Conservation (phyloP, 2,113 vertebrate species). For the Gobio gobio region DNA sequence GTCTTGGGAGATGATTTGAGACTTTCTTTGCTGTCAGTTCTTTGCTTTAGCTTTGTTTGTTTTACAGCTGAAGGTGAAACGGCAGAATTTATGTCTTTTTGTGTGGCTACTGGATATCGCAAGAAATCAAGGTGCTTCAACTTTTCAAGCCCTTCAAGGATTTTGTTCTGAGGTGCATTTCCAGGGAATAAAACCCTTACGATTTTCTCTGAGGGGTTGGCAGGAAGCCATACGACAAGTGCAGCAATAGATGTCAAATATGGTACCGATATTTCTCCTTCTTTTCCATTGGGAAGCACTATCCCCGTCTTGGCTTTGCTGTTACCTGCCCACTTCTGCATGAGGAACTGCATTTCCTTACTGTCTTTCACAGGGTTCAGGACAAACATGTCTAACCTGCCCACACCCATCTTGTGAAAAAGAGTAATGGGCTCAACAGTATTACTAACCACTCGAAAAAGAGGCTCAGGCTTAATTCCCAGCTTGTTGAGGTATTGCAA, state of each 20-base stretch:
- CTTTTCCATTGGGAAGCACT: conserved; percentile 89
- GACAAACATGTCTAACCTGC: conserved; percentile 94
- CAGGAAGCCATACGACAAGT: conserved; percentile 95
- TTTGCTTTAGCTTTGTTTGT: conserved; percentile 94
- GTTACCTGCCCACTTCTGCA: conserved; percentile 98
- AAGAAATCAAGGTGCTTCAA: conserved; percentile 95
- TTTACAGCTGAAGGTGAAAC: conserved; percentile 83
- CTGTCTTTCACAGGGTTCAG: conserved; percentile 97
- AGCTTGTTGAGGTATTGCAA: conserved; percentile 91
- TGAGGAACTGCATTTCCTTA: conserved; percentile 99
- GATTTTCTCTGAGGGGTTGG: conserved; percentile 92
- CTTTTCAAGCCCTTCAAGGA: conserved; percentile 96
- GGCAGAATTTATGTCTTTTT: conserved; percentile 89
- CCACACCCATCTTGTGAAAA: conserved; percentile 99
- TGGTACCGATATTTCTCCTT: conserved; percentile 97
- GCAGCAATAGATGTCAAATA: conserved; percentile 97
- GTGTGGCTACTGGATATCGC: conserved; percentile 91
- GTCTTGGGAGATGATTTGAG: conserved; percentile 90
- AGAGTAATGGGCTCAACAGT: conserved; percentile 93
- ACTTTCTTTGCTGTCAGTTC: conserved; percentile 96
- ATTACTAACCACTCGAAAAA: conserved; percentile 89
- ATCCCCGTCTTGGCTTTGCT: conserved; percentile 98
- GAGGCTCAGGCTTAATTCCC: conserved; percentile 89
- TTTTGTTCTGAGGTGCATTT: conserved; percentile 98
- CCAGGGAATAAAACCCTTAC: conserved; percentile 96